Conservation (phyloP, 2,113 vertebrate species). For the Poecilia latipinna region DNA sequence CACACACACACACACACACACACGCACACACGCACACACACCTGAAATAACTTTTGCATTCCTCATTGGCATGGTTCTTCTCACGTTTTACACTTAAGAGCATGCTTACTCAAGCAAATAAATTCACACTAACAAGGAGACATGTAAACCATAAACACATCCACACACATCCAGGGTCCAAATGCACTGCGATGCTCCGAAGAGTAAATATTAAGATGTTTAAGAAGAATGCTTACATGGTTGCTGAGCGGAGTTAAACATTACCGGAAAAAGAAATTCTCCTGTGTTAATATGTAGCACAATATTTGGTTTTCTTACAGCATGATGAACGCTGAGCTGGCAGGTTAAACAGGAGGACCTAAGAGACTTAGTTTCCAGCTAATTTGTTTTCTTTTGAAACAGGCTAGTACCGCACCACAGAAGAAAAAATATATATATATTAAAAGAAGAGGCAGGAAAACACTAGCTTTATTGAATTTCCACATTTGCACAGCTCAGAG, state of each 20-base stretch:
- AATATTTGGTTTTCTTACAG: conserved; percentile 53
- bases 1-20: conserved; percentile 22
- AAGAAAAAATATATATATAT: background rate
- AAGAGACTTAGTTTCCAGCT: conserved; percentile 3
- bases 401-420: conserved; percentile 1
- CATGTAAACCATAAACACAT: background rate
- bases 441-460: background rate
- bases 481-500: conserved; percentile 17
- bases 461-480: background rate
- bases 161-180: background rate
- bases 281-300: conserved; percentile 27
- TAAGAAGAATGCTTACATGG: conserved; percentile 19
- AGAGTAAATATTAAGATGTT: conserved; percentile 9
- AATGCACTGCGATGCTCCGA: background rate
- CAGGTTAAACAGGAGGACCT: conserved; percentile 39
- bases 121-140: background rate
- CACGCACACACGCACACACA: conserved; percentile 36
- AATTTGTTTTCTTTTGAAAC: conserved; percentile 12
- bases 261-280: conserved; percentile 23
- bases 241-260: conserved; percentile 55
- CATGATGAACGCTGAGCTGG: conserved; percentile 50
- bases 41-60: conserved; percentile 40
- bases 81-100: conserved; percentile 8
- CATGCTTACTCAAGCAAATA: background rate
- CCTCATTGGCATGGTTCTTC: conserved; percentile 14